Base-by-base conservation (phyloP, 2,113 vertebrate species). In the Willisornis vidua region DNA sequence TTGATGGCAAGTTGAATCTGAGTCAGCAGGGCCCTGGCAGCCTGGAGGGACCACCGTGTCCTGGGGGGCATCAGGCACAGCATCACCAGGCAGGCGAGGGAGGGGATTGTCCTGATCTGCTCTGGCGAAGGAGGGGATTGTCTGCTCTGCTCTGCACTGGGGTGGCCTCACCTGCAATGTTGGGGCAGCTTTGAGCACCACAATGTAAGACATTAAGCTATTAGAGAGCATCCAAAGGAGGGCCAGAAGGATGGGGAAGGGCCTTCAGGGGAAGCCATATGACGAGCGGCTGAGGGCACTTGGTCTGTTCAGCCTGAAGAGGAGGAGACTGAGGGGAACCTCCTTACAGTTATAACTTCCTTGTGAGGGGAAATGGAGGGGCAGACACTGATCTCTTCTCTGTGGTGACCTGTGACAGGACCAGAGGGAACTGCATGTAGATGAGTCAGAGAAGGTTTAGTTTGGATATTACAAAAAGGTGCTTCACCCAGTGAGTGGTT, bases 71-170 rank as follows among this genome's bases (percentile, higher is more conserved):
- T 5, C 76, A 58, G 76, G 59, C 14, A 4, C 17, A 58, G 25
- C 43, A 43, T 65, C 0, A 0, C n/a, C 58, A 35, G 17, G 9
- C 0, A 0, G 51, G 18, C 6, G 26, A 28, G 37, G 18, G 14
- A 31, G 43, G 31, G 5, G 43, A 66, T 45, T 73, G 59, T 66
- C 31, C 25, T 0, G 0, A 63, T 54, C 73, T 71, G 19, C 67
- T 43, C 51, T 0, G 51, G 18, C 6, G 26, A 26, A 31, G 18
- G 14, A 31, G 51, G 51, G 4, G 35, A 66, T 45, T 73, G 59
- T 66, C 41, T 0, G 0, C 73, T 54, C 73, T 71, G 16, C 67
- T 43, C 51, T 58, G 43, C 3, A 1, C 67, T 73, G 51, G 11
- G 10, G n/a, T 0, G 0, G 28, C 39, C 74, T 78, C 55, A n/a